Evolutionary conservation across 2,113 vertebrate species (phyloP), one percentile per base, ranked within the genome.

Genomic region (Fulica atra): DNA sequence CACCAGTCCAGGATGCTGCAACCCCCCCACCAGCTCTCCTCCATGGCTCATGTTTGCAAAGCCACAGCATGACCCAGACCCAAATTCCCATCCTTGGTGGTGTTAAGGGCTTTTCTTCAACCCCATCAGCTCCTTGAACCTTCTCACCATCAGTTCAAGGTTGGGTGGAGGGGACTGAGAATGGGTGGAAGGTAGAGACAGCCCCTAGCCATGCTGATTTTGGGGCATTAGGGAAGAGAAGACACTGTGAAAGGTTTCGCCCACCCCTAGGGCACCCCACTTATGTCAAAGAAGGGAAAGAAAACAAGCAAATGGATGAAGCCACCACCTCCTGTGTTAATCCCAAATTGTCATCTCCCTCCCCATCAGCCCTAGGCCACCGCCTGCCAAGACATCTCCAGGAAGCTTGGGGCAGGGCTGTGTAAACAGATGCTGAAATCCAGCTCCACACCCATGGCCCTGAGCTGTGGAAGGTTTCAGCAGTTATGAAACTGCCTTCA

Each of bases 171-270:
- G 20, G 46, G 35, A 11, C 16, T 23, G 36, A 0, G 15, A 31
- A 4, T 4, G 11, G 0, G 0, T 13, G 6, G 24, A 23, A 19
- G 46, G 20, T 36, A 53, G 59, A 66, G 26, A 23, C 28, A 36
- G 10, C 35, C 50, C 46, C 25, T 2, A 17, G 36, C 35, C 5
- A 1, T 8, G 3, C 11, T 5, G 3, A 13, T 21, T 29, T 1
- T 33, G 29, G 17, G 35, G 35, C 20, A 19, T 83, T 38, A 16
- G 40, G 15, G 44, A 28, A 18, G 19, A 24, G 73, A 87, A 63
- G 42, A 4, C 16, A 25, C 9, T 7, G 1, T 2, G 19, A 85
- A 46, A 20, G 56, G n/a, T 69, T 48, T 11, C 48, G 20, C 20
- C 20, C 26, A 26, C 2, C 3, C 38, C 10, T 38, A 7, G 85